Conservation (phyloP, 23 tunicate genomes). For the Corella eumyota region DNA sequence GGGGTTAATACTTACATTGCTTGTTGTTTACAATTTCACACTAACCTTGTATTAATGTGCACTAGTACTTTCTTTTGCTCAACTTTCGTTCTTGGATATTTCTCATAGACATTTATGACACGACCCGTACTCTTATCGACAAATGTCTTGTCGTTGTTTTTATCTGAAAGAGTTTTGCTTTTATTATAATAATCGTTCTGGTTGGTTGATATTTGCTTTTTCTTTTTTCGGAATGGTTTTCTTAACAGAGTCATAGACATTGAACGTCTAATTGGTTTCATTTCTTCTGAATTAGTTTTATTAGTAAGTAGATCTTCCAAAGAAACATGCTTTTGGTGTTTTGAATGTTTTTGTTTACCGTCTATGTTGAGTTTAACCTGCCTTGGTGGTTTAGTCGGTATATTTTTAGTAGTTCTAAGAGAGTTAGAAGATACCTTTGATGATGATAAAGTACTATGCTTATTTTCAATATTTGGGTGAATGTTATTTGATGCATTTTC, state of each 20-base stretch:
- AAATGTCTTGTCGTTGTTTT: neutral
- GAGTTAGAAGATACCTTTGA: neutral
- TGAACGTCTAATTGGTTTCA: conserved; percentile 11
- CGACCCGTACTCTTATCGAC: neutral
- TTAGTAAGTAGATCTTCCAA: neutral
- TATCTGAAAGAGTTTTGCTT: too few relatives aligned
- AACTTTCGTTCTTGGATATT: conserved; percentile 35
- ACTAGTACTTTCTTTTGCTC: conserved; percentile 60
- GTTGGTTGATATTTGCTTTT: too few relatives aligned
- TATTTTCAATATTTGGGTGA: neutral
- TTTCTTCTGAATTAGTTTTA: neutral
- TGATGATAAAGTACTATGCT: too few relatives aligned
- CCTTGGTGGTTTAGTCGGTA: neutral
- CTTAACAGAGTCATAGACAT: conserved; percentile 12
- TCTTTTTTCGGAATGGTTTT: conserved; percentile 24
- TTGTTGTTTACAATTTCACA: neutral
- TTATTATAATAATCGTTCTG: too few relatives aligned
- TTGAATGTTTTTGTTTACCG: neutral
- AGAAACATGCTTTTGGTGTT: neutral
- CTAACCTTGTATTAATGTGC: conserved; percentile 70
- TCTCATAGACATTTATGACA: conserved; percentile 30
- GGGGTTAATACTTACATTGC: neutral
- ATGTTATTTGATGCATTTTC: neutral
- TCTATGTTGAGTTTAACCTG: neutral
- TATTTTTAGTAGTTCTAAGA: neutral